phyloP scores from a whole-genome alignment of 2,797 vertebrate genomes.

The Philypnodon macrostomus region DNA sequence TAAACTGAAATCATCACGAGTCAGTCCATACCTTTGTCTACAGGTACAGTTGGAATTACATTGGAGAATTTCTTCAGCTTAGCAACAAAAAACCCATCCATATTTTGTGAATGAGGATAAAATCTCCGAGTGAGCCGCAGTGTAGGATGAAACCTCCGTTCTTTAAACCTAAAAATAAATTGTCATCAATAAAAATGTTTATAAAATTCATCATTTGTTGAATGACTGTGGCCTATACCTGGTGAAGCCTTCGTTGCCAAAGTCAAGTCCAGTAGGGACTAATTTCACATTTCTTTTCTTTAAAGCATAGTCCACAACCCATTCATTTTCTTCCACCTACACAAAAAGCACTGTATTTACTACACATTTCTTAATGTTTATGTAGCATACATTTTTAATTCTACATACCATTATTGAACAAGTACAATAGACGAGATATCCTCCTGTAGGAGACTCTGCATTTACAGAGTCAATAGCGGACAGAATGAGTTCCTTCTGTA shows the following conservation, averaged over 20 bases:
- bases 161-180: slow-evolving; percentile 80
- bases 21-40: slow-evolving; percentile 64
- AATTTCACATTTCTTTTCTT: slow-evolving; percentile 95
- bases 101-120: slow-evolving; percentile 96
- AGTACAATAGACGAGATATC: slow-evolving; percentile 94
- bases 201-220: background rate
- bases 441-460: slow-evolving; percentile 86
- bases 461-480: slow-evolving; percentile 93
- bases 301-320: slow-evolving; percentile 96
- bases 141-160: slow-evolving; percentile 89
- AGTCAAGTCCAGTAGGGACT: slow-evolving; percentile 92
- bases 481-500: slow-evolving; percentile 94
- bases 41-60: slow-evolving; percentile 74
- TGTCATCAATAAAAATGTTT: background rate
- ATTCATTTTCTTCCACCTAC: slow-evolving; percentile 97
- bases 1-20: background rate
- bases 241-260: slow-evolving; percentile 95
- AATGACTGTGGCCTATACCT: slow-evolving; percentile 67
- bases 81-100: slow-evolving; percentile 98
- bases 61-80: slow-evolving; percentile 97
- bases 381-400: background rate
- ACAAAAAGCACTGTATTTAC: slow-evolving; percentile 14
- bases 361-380: background rate
- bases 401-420: slow-evolving; percentile 88
- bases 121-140: slow-evolving; percentile 85